These are phyloP conservation scores for Liolophura sinensis DNA, from an alignment of 1,140 invertebrate species.

Conservation along the genomic window DNA sequence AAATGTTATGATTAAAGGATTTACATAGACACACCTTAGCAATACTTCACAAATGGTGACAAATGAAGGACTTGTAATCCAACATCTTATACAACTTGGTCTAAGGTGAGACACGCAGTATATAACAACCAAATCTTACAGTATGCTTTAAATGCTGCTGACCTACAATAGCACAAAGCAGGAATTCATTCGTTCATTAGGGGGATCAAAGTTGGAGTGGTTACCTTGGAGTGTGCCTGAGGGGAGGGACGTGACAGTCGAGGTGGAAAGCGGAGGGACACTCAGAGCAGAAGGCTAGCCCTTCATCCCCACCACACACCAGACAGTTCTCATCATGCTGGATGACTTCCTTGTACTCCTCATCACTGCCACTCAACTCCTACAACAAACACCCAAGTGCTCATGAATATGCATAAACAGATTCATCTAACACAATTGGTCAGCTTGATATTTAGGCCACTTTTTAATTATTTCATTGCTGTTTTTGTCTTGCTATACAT, in stretches of 20 bases:
- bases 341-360: slow-evolving; percentile 26
- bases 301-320: slow-evolving; percentile 54
- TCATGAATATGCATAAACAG: slow-evolving; percentile 4
- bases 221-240: slow-evolving; percentile 50
- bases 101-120: no score
- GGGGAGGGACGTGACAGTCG: slow-evolving; percentile 54
- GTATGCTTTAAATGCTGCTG: no score
- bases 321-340: slow-evolving; percentile 64
- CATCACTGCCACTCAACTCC: slow-evolving; percentile 11
- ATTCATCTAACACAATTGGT: not conserved
- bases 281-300: slow-evolving; percentile 45
- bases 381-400: slow-evolving; percentile 6
- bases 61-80: no score
- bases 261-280: slow-evolving; percentile 52
- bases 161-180: no score
- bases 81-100: no score
- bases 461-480: not conserved
- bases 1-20: no score
- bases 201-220: no score
- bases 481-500: not conserved
- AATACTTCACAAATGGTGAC: no score
- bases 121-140: no score
- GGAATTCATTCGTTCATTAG: no score
- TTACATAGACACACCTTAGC: no score
- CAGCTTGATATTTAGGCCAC: not conserved